A percentile compares a stretch with the other conserved stretches of the same genome.
phyloP scores from a whole-genome alignment of 2,113 vertebrate genomes.

The Nipponia nippon region DNA sequence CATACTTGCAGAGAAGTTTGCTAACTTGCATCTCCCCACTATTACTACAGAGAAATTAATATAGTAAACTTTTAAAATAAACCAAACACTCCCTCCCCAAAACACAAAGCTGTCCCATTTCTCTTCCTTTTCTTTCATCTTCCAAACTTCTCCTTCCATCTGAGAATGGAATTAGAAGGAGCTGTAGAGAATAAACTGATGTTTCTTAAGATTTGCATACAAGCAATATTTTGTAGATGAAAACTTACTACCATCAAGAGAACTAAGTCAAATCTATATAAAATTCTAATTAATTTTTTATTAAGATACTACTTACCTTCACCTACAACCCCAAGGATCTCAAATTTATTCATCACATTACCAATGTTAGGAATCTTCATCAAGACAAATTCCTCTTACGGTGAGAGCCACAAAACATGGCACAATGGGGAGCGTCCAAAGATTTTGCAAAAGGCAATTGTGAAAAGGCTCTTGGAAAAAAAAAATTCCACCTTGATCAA shows the following conservation, averaged over 20 bases:
- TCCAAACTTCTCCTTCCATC: not conserved
- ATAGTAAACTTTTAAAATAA: not conserved
- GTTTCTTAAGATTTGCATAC: not conserved
- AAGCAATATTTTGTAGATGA: not conserved
- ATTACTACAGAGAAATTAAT: not conserved
- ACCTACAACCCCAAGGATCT: slow-evolving; percentile 99
- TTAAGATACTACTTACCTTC: slow-evolving; percentile 86
- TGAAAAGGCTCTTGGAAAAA: not conserved
- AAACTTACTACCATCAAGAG: not conserved
- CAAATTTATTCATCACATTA: slow-evolving; percentile 99
- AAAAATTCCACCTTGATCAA: slow-evolving; percentile 4
- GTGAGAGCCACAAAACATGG: slow-evolving; percentile 79
- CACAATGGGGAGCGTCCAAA: slow-evolving; percentile 32
- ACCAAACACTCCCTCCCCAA: rapidly evolving
- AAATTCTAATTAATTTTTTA: not conserved
- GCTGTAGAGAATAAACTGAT: not conserved
- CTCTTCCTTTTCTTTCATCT: not conserved
- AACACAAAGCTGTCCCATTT: not conserved
- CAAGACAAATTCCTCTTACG: slow-evolving; percentile 86
- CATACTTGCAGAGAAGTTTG: not conserved
- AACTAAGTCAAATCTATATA: not conserved
- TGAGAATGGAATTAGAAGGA: not conserved
- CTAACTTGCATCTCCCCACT: not conserved
- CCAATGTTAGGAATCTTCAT: slow-evolving; percentile 97
- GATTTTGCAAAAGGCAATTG: not conserved